Evolutionary conservation across 2,888 invertebrate genomes (phyloP), one percentile per base, ranked within the genome.

Genomic region (Hesperia comma): DNA sequence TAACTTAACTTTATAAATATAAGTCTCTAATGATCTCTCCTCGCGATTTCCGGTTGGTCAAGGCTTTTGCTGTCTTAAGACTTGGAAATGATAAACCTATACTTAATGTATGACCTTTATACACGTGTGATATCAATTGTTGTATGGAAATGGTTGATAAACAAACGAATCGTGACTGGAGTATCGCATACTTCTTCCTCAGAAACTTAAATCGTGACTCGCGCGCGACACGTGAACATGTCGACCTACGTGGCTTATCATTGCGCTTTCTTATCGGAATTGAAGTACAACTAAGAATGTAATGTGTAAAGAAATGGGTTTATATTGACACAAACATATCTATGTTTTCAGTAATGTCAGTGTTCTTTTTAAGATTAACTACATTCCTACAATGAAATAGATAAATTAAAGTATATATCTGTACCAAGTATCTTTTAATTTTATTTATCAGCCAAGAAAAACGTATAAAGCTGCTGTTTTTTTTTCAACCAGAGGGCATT

Each of bases 211-310:
- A 53, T 53, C 53, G 53, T 53, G 32, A 53, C 53, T n/a, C 32
- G 26, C 32, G n/a, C 53, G 53, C 32, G 32, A 53, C 53, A 32
- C 32, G 26, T 53, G n/a, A 32, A 26, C 53, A 53, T 32, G 53
- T 26, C 14, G 32, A 53, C n/a, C 53, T 53, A n/a, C 32, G 21
- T 53, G 32, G 32, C 33, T 54, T 33, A 54, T 54, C 54, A 54
- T 33, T 54, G 4, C n/a, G 10, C 32, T 54, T 21, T 54, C 54
- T 54, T 54, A 33, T 17, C 32, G 32, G 2, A 54, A 3, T 19
- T 15, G 33, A 21, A 51, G 26, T 6, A 19, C 5, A 6, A 15
- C 19, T 26, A 26, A 5, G 21, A 33, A 54, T 15, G n/a, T 37
- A 37, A 33, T 7, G 10, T 7, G 14, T 54, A 33, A 54, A 6